Percentiles rank a stretch among this genome's conserved stretches.
phyloP scores from a whole-genome alignment of 1,140 invertebrate genomes.

The Pogonognathellus flavescens region DNA sequence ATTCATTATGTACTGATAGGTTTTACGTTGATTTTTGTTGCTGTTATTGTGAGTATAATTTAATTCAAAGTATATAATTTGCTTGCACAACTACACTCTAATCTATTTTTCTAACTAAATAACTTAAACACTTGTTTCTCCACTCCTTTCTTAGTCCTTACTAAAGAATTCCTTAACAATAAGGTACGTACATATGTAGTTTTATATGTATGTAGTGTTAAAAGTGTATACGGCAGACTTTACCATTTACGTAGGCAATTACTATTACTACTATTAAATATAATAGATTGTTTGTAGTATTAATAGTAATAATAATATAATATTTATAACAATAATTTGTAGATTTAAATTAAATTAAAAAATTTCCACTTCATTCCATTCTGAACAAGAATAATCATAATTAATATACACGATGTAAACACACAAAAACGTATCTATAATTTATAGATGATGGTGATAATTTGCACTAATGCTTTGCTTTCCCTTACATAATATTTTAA shows the following conservation, averaged over 20 bases:
- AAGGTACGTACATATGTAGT: slow-evolving; percentile 46
- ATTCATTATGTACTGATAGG: slow-evolving; percentile 48
- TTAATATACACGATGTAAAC: slow-evolving; percentile 37
- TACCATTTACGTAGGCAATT: slow-evolving; percentile 49
- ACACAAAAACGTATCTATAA: slow-evolving; percentile 15
- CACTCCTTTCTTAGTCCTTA: slow-evolving; percentile 7
- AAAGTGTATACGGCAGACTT: slow-evolving; percentile 44
- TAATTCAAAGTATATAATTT: slow-evolving; percentile 29
- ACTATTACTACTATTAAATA: slow-evolving; percentile 40
- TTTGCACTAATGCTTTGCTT: slow-evolving; percentile 42
- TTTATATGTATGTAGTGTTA: slow-evolving; percentile 48
- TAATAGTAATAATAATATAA: slow-evolving; percentile 49
- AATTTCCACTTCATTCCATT: slow-evolving; percentile 33
- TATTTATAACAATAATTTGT: slow-evolving; percentile 49
- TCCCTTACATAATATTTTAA: slow-evolving; percentile 37
- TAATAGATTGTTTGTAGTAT: slow-evolving; percentile 47
- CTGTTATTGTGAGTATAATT: slow-evolving; percentile 46
- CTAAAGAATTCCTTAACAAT: slow-evolving; percentile 41
- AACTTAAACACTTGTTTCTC: slow-evolving; percentile 48
- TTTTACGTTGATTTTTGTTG: slow-evolving; percentile 41
- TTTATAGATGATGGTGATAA: slow-evolving; percentile 33
- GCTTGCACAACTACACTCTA: slow-evolving; percentile 5
- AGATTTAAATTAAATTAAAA: slow-evolving; percentile 47
- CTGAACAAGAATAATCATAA: slow-evolving; percentile 46
- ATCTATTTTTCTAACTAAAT: slow-evolving; percentile 36